A percentile compares a stretch with the other conserved stretches of the same genome.
Conservation (phyloP, 2,888 invertebrate genomes). For the Vesta saturnalis region DNA sequence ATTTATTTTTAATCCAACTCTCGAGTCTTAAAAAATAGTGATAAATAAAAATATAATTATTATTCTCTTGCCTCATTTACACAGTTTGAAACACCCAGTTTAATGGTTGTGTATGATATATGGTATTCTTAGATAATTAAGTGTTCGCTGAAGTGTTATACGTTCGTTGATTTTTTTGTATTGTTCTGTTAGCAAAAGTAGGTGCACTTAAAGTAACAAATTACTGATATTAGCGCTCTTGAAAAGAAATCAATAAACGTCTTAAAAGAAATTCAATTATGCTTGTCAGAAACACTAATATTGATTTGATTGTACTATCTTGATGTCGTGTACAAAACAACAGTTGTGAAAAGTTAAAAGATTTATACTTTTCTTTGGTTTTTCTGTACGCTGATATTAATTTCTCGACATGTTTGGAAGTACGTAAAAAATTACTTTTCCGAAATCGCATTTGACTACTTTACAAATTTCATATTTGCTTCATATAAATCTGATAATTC, state of each 20-base stretch:
- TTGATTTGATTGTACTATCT: slow-evolving; percentile 18
- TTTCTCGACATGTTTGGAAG: slow-evolving; percentile 4
- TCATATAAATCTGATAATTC: slow-evolving; percentile 3
- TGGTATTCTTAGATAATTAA: not conserved
- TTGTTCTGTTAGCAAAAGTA: slow-evolving; percentile 8
- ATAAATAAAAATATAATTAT: too few species aligned
- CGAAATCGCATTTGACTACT: slow-evolving; percentile 12
- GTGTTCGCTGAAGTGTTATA: not conserved
- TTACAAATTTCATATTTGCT: slow-evolving; percentile 10
- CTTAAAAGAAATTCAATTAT: slow-evolving; percentile 21
- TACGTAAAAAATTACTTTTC: not conserved
- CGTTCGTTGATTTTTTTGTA: too few species aligned
- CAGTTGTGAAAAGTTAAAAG: not conserved
- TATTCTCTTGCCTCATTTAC: too few species aligned
- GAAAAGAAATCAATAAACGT: slow-evolving; percentile 18
- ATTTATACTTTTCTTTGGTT: slow-evolving; percentile 7
- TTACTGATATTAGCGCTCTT: slow-evolving; percentile 13
- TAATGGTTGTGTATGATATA: too few species aligned
- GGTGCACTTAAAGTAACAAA: slow-evolving; percentile 15
- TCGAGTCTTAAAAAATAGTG: too few species aligned
- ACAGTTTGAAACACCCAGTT: too few species aligned
- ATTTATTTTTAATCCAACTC: too few species aligned
- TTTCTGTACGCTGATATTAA: slow-evolving; percentile 1
- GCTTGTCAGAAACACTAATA: slow-evolving; percentile 23
- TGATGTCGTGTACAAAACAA: slow-evolving; percentile 15